phyloP scores from a whole-genome alignment of 1,140 invertebrate species.

The Notospermus geniculatus region DNA sequence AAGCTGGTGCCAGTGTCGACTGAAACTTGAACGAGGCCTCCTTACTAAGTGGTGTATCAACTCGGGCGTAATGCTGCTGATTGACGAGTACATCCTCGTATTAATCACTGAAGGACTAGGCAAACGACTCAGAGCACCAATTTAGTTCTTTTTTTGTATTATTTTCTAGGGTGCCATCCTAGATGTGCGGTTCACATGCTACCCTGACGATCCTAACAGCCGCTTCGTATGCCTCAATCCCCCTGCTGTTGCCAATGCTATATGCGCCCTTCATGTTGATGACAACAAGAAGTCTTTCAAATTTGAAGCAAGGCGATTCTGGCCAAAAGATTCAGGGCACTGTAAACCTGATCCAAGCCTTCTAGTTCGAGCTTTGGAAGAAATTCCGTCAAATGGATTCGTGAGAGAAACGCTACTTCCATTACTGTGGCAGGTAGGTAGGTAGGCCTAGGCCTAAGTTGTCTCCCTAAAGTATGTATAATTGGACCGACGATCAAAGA shows the following conservation, averaged over 20 bases:
- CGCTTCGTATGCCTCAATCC: constrained; percentile 26
- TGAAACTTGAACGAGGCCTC: too few relatives aligned
- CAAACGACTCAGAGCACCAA: too few relatives aligned
- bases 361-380: constrained; percentile 21
- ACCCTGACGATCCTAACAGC: not conserved
- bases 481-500: too few relatives aligned
- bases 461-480: too few relatives aligned
- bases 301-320: constrained; percentile 28
- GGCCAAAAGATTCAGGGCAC: constrained; percentile 24
- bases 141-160: not conserved
- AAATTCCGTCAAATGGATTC: constrained; percentile 24
- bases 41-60: too few relatives aligned
- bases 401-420: constrained; percentile 29
- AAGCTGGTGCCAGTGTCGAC: too few relatives aligned
- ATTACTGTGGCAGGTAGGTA: constrained; percentile 29
- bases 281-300: constrained; percentile 22
- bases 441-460: too few relatives aligned
- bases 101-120: too few relatives aligned
- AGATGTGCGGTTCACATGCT: constrained; percentile 5
- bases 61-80: too few relatives aligned
- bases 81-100: too few relatives aligned
- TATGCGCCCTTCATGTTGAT: constrained; percentile 23
- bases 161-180: constrained; percentile 9
- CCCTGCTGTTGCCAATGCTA: constrained; percentile 15
- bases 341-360: constrained; percentile 25